These are phyloP conservation scores for Deilephila porcellus DNA, from an alignment of 2,888 invertebrate genomes.

Conservation along the genomic window DNA sequence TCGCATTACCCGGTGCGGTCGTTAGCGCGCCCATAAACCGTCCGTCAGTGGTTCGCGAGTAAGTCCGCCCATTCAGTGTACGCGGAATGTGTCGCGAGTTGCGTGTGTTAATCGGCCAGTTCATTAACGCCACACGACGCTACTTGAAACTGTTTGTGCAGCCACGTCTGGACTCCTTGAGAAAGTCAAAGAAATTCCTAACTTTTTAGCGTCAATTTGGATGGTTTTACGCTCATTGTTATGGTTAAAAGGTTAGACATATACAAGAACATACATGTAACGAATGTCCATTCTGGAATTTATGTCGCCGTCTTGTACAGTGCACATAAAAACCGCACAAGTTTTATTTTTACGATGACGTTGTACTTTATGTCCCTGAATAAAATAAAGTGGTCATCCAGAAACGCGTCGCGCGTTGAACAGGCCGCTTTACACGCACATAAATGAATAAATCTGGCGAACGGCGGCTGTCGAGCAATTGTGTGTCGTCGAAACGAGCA, in stretches of 20 bases:
- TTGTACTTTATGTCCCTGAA: not conserved
- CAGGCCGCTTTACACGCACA: constrained; percentile 46
- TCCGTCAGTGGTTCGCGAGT: constrained; percentile 51
- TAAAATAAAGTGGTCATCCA: not conserved
- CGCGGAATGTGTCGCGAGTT: constrained; percentile 36
- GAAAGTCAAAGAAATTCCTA: constrained; percentile 19
- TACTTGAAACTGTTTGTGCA: constrained; percentile 15
- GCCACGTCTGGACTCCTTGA: constrained; percentile 5
- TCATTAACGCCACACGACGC: constrained; percentile 25
- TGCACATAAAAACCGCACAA: not conserved
- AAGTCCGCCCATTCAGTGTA: constrained; percentile 41
- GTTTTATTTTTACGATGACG: not conserved
- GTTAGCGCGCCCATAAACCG: constrained; percentile 37
- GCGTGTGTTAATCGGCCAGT: constrained; percentile 26
- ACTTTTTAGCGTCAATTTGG: constrained; percentile 16
- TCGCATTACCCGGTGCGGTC: constrained; percentile 52
- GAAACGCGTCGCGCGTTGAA: constrained; percentile 39
- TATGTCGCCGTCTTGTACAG: not conserved
- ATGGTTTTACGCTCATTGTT: not conserved
- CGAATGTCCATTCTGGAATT: not conserved
- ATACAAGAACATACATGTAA: not conserved
- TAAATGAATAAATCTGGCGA: constrained; percentile 58
- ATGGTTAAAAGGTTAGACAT: constrained; percentile 1
- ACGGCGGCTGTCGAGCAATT: constrained; percentile 56
- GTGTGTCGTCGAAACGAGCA: constrained; percentile 54